These are phyloP conservation scores for Thamnophis sirtalis DNA, from an alignment of 2,113 vertebrate genomes.

Conservation along the genomic window DNA sequence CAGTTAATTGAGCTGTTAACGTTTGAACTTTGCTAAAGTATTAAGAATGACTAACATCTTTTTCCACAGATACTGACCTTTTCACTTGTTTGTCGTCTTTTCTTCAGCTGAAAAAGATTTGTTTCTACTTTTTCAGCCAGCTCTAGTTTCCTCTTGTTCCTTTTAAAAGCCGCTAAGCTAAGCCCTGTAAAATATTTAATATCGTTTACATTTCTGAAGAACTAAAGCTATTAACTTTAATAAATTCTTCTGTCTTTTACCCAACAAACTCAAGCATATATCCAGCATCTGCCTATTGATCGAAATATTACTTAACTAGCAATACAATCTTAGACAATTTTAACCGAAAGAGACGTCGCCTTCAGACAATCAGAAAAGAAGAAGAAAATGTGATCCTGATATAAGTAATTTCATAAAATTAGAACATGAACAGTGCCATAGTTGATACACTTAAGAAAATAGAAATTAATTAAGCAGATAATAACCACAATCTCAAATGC, in stretches of 20 bases:
- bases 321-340: background rate
- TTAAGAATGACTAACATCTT: conserved; percentile 16
- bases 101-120: conserved; percentile 87
- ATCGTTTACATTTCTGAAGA: conserved; percentile 38
- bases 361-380: background rate
- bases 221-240: background rate
- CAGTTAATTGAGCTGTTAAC: conserved; percentile 5
- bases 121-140: conserved; percentile 93
- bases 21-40: background rate
- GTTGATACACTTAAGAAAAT: background rate
- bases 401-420: background rate
- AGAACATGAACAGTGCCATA: background rate
- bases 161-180: conserved; percentile 96
- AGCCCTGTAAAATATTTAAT: conserved; percentile 80
- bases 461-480: background rate
- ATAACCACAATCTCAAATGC: background rate
- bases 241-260: background rate
- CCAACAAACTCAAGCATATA: background rate
- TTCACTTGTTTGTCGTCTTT: conserved; percentile 91
- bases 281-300: background rate
- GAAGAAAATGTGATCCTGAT: background rate
- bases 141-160: conserved; percentile 98
- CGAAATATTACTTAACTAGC: background rate
- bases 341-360: background rate
- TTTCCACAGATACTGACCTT: conserved; percentile 77